These are phyloP conservation scores for Hippocampus kuda DNA, from an alignment of 2,797 vertebrate genomes.

Conservation along the genomic window DNA sequence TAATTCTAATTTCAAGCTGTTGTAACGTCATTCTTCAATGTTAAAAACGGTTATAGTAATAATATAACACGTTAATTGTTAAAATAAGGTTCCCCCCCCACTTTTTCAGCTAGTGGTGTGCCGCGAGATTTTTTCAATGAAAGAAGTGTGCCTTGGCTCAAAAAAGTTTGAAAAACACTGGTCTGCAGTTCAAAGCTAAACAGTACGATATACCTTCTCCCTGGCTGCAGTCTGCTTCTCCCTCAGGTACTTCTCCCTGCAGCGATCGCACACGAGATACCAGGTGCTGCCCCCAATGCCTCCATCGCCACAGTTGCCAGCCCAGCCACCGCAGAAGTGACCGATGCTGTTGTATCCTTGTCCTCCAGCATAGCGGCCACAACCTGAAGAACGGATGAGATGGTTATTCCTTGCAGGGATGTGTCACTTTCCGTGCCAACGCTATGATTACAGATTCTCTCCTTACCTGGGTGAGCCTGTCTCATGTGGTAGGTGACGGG, in stretches of 20 bases:
- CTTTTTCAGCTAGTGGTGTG: too few species aligned
- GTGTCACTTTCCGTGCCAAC: neutral
- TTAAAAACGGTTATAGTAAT: too few species aligned
- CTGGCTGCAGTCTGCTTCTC: constrained; percentile 95
- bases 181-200: neutral
- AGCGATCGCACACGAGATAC: constrained; percentile 97
- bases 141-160: too few species aligned
- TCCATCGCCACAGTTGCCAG: constrained; percentile 96
- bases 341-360: constrained; percentile 99
- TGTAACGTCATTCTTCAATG: too few species aligned
- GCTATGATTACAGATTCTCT: neutral
- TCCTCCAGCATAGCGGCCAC: constrained; percentile 94
- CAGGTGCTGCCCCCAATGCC: constrained; percentile 98
- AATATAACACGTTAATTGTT: too few species aligned
- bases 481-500: constrained; percentile 99
- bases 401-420: neutral
- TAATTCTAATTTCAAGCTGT: too few species aligned
- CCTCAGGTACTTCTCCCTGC: constrained; percentile 94
- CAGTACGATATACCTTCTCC: constrained; percentile 77
- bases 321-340: constrained; percentile 98
- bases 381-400: constrained; percentile 66
- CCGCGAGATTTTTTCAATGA: too few species aligned
- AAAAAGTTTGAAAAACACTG: too few species aligned
- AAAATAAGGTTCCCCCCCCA: too few species aligned
- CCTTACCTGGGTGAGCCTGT: constrained; percentile 92